Evolutionary conservation across 2,797 vertebrate genomes (phyloP), one percentile per base, ranked within the genome.

Genomic region (Forpus xanthops): DNA sequence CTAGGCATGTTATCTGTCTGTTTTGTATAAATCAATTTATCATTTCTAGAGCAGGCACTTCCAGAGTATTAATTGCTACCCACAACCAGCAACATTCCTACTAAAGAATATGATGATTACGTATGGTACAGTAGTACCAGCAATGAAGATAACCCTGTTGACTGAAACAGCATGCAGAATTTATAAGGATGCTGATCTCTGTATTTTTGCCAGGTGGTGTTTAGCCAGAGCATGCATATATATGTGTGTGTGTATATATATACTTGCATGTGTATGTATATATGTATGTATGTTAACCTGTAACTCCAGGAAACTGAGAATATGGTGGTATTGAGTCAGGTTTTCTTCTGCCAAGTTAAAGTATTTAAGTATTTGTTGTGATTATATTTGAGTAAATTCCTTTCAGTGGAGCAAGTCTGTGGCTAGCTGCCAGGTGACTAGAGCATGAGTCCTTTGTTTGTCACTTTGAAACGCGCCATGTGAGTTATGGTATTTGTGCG

Each of bases 381-480:
- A 83, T 45, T 80, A n/a, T 70, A 27, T 67, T 73, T 74, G 42
- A 95, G 31, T 91, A 65, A 91, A 75, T 92, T 81, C 52, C 52
- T 80, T 85, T 80, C 23, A 37, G 49, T 76, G 44, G 41, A 94
- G 61, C 0, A 6, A 49, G 56, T 64, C 24, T 52, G 58, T 89
- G 89, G 79, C 89, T 13, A 31, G 11, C 37, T 87, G 82, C 85
- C 76, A 89, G 62, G 49, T 89, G 50, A 72, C 66, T 85, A 44
- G 55, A 47, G 61, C 77, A 68, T 79, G 73, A 72, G 37, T 88
- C 24, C 70, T 91, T 35, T 79, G 75, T 91, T 35, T 82, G 82
- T 81, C 66, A 47, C 79, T 90, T 95, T 19, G 58, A 77, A 88
- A 88, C 8, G 37, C 65, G 39, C 39, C 31, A 4, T 45, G 33